These are phyloP conservation scores for Ganaspis brasiliensis DNA, from an alignment of 2,888 invertebrate species.

Conservation along the genomic window DNA sequence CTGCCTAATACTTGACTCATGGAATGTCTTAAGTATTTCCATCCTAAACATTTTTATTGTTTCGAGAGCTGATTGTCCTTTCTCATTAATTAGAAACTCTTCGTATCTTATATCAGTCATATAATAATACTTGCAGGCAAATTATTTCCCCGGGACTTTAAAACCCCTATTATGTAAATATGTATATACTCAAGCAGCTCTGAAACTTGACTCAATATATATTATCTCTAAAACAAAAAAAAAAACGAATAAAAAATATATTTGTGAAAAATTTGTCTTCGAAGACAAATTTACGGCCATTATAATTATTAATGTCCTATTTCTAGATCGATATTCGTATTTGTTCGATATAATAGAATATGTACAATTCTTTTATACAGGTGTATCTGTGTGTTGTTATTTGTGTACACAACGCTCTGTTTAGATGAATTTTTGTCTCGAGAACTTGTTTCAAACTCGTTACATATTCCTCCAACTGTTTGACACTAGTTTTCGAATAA, in stretches of 20 bases:
- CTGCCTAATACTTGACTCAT: not conserved
- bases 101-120: not conserved
- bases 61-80: conserved; percentile 11
- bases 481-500: conserved; percentile 11
- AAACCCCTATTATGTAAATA: not conserved
- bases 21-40: conserved; percentile 40
- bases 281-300: not conserved
- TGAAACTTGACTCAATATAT: not conserved
- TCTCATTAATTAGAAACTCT: not conserved
- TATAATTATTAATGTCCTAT: not conserved
- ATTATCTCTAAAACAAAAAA: not conserved
- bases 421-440: not conserved
- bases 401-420: not conserved
- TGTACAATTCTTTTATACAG: conserved; percentile 41
- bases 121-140: conserved; percentile 2
- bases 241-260: conserved; percentile 5
- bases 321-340: conserved; percentile 7
- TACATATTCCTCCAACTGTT: not conserved
- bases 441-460: conserved; percentile 3
- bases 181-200: not conserved
- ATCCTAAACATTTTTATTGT: conserved; percentile 1
- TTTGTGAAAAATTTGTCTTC: conserved; percentile 14
- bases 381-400: not conserved
- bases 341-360: conserved; percentile 21
- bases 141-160: not conserved